Base-by-base conservation (phyloP, 2,797 vertebrate species). In the Aldrovandia affinis region DNA sequence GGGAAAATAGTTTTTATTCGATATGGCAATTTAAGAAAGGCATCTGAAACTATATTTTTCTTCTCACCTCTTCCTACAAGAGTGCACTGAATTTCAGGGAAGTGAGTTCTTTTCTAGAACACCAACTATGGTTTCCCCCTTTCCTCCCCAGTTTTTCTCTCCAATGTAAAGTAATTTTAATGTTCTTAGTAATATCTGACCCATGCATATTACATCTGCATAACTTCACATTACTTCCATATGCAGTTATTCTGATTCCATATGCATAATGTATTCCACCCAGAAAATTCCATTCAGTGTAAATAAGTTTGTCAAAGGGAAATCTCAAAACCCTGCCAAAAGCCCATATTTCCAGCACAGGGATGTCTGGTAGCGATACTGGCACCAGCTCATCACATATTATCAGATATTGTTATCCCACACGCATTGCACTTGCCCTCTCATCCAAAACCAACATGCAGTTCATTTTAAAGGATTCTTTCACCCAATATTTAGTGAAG, bases 401-500 rank as follows among this genome's bases (percentile, higher is more conserved):
- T 18, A 5, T 39, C 33, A 3, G 30, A 50, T 50, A 12, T n/a
- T 30, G n/a, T 65, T 65, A 18, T 33, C 33, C 30, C 14, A 36
- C 33, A 39, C 5, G 5, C 7, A 70, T 36, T 33, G 18, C 30
- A 18, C 33, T 18, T 70, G 30, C 25, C 33, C n/a, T 15, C 33
- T 70, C 30, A 70, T 70, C 33, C 36, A 18, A 36, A 3, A 18
- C 30, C 33, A 39, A 39, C 65, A 39, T 70, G 33, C 18, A 36
- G 39, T 70, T 70, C 39, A 39, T 70, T 70, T 70, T 70, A 12
- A 70, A 70, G 65, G 30, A 70, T 70, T 39, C 65, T 70, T 70
- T 36, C 9, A 18, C 30, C 36, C 65, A 15, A 22, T 70, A 70
- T 70, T 70, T 0, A 36, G 8, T 70, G 3, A 70, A 39, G 65